Evolutionary conservation across 1,140 invertebrate species (phyloP), one percentile per base, ranked within the genome.

Genomic region (Copidosoma floridanum): DNA sequence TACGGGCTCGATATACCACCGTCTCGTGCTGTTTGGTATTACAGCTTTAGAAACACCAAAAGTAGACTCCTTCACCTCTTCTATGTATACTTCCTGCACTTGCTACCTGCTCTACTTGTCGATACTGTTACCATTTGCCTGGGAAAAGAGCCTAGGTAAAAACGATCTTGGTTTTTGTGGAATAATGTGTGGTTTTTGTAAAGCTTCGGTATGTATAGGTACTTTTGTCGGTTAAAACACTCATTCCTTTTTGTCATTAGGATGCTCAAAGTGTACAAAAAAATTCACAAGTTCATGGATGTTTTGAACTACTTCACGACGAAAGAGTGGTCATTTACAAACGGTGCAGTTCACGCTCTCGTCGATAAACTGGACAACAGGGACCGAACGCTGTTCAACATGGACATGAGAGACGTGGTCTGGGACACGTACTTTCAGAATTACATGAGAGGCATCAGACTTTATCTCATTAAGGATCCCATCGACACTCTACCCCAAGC

Each of bases 301-400:
- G 86, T 87, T 3, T 73, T 92, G 1, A 86, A 89, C 68, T 92
- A 88, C 67, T 92, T 92, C 68, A 86, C 88, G 2, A 85, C 81
- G 0, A 82, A 84, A 65, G 82, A 89, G 57, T 92, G 89, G 89
- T 73, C 76, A 4, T 92, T 92, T 70, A 72, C 74, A 0, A 88
- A 88, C 65, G 75, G 82, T 10, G 85, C 84, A 44, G 73, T 88
- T 0, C 72, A 81, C 12, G 66, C 70, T n/a, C 74, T 95, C 50
- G 82, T 85, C 68, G 68, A 74, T 1, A 83, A 83, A 20, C 69
- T 94, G 40, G 79, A 84, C 4, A 70, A 70, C 0, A 72, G 82
- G 27, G 92, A 94, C 69, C 79, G 82, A 62, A 73, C 81, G 2
- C 71, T 86, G 4, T 93, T 92, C 69, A 81, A 82, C 18, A 90